These are phyloP conservation scores for Heterohyrax brucei DNA, from an alignment of 2,797 vertebrate genomes.

Conservation along the genomic window DNA sequence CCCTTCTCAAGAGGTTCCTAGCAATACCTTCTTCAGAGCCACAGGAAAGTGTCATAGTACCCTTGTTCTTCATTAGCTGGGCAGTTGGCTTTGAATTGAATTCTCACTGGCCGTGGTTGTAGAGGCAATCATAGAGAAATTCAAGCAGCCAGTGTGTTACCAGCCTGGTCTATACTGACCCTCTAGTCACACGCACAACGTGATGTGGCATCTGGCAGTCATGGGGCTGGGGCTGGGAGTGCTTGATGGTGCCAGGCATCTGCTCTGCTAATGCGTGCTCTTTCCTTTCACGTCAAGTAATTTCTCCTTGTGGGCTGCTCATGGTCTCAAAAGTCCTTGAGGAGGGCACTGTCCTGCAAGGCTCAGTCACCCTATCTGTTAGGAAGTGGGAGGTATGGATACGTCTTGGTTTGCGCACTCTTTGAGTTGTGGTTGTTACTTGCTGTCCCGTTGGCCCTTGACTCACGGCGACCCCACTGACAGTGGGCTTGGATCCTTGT, in stretches of 20 bases:
- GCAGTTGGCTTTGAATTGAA: background rate
- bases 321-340: background rate
- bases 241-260: background rate
- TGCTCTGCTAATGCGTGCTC: background rate
- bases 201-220: rapidly evolving
- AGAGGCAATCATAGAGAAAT: background rate
- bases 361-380: rapidly evolving
- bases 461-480: background rate
- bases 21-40: background rate
- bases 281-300: background rate
- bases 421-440: background rate
- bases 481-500: background rate
- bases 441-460: background rate
- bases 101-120: background rate
- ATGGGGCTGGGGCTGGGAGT: too few species aligned
- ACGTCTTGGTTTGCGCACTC: background rate
- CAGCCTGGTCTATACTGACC: background rate
- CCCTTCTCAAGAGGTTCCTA: background rate
- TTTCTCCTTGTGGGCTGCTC: background rate
- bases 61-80: background rate
- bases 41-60: too few species aligned
- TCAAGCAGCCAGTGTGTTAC: background rate
- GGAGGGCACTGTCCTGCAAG: background rate
- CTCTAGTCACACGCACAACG: rapidly evolving
- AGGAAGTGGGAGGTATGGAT: background rate